These are phyloP conservation scores for Leptodactylus fuscus DNA, from an alignment of 2,113 vertebrate genomes.

Conservation along the genomic window DNA sequence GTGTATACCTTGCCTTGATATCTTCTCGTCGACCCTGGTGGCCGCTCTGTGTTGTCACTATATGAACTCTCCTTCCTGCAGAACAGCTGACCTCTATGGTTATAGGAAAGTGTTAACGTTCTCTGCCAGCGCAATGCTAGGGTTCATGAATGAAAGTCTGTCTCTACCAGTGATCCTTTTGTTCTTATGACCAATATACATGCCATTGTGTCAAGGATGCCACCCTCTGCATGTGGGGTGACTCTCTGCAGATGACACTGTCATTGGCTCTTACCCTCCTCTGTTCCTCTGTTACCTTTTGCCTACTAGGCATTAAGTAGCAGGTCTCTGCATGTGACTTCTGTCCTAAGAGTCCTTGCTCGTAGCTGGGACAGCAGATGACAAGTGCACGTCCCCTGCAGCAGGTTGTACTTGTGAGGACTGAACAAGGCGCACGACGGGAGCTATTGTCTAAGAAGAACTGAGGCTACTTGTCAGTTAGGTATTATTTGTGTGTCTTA, in stretches of 20 bases:
- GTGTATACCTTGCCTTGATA: too few species aligned
- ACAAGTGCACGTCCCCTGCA: conserved; percentile 23
- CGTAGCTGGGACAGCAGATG: conserved; percentile 63
- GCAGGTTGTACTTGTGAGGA: conserved; percentile 63
- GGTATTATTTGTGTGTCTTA: neutral
- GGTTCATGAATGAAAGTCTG: conserved; percentile 5
- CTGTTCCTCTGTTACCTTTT: conserved; percentile 81
- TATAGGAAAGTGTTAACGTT: conserved; percentile 18
- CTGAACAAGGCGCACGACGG: conserved; percentile 40
- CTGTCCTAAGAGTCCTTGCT: conserved; percentile 75
- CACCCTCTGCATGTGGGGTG: conserved; percentile 59
- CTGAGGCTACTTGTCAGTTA: neutral
- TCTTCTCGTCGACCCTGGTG: too few species aligned
- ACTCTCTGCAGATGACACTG: conserved; percentile 61
- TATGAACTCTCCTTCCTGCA: neutral
- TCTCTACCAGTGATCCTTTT: conserved; percentile 41
- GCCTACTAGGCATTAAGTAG: conserved; percentile 74
- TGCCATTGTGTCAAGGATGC: conserved; percentile 52
- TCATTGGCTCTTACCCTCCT: conserved; percentile 65
- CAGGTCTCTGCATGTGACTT: conserved; percentile 70
- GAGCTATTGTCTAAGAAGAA: conserved; percentile 18
- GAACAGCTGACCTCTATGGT: neutral
- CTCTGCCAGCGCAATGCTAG: conserved; percentile 21
- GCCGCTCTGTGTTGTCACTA: neutral
- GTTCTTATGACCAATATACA: conserved; percentile 9